These are phyloP conservation scores for Nomada ruficornis DNA, from an alignment of 2,888 invertebrate genomes.

Conservation along the genomic window DNA sequence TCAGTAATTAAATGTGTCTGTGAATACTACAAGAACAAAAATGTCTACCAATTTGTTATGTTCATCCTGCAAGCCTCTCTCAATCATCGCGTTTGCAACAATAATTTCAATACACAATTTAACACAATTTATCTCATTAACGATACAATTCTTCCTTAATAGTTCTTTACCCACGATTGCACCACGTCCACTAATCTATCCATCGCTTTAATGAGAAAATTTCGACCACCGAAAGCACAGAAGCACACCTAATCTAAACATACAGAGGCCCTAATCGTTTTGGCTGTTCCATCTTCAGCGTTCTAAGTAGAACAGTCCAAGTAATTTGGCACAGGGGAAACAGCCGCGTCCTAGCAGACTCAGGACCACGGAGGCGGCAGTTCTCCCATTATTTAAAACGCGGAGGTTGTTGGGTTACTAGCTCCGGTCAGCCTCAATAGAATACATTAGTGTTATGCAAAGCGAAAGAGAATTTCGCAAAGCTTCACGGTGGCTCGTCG, in stretches of 20 bases:
- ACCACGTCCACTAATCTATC: too few species aligned
- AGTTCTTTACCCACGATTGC: too few species aligned
- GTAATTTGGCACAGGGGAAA: conserved; percentile 61
- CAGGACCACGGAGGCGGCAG: conserved; percentile 44
- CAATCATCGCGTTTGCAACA: too few species aligned
- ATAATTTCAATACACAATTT: too few species aligned
- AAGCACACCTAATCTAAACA: neutral
- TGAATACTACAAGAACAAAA: too few species aligned
- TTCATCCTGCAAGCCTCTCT: too few species aligned
- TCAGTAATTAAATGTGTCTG: too few species aligned
- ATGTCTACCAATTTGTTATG: too few species aligned
- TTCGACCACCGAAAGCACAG: neutral
- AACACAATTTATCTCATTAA: too few species aligned
- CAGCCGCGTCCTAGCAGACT: conserved; percentile 48
- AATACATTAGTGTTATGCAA: conserved; percentile 76
- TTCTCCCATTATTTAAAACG: conserved; percentile 77
- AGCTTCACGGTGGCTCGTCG: conserved; percentile 31
- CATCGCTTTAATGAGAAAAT: neutral
- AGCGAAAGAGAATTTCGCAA: conserved; percentile 66
- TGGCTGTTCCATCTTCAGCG: conserved; percentile 45
- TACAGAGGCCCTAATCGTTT: neutral
- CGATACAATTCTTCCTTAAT: too few species aligned
- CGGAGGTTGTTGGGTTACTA: conserved; percentile 70
- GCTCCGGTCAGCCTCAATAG: conserved; percentile 75
- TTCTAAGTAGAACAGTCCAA: conserved; percentile 56